phyloP scores from a whole-genome alignment of 2,797 vertebrate genomes.

The Salarias fasciatus region DNA sequence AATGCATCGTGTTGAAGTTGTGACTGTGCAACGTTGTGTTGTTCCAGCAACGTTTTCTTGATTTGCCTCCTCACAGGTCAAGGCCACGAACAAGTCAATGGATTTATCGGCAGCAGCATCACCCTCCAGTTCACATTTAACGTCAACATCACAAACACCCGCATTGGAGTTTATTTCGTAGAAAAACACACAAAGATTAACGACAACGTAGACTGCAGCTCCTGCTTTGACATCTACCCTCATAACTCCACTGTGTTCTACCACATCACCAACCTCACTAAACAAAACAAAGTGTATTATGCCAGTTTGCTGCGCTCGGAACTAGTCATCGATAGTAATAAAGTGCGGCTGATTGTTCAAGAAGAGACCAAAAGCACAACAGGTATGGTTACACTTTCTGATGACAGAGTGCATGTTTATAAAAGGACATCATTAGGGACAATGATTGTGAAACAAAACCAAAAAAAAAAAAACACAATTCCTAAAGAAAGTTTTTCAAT shows the following conservation, averaged over 20 bases:
- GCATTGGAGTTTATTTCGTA: conserved; percentile 13
- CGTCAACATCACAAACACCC: fast-evolving
- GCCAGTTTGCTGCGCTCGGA: conserved; percentile 7
- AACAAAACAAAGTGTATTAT: conserved; percentile 29
- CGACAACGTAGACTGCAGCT: fast-evolving
- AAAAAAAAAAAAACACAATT: too few relatives aligned
- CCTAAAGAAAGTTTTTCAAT: too few relatives aligned
- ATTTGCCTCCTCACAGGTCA: conserved; percentile 40
- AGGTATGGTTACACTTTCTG: conserved; percentile 32
- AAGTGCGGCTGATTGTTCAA: conserved; percentile 24
- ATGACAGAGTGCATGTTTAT: too few relatives aligned
- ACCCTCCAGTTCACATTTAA: conserved; percentile 55
- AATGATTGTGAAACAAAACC: too few relatives aligned
- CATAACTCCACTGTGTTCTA: conserved; percentile 7
- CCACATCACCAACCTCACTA: conserved; percentile 36
- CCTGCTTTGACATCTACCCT: fast-evolving
- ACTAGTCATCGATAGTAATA: background rate
- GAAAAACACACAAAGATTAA: conserved; percentile 15
- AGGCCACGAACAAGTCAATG: background rate
- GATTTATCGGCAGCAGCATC: conserved; percentile 39
- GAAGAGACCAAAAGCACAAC: background rate
- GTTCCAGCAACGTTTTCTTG: background rate
- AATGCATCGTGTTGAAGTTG: too few relatives aligned
- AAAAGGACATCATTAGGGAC: too few relatives aligned
- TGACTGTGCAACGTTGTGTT: too few relatives aligned